Conservation (phyloP, 2,113 vertebrate species). For the Dissostichus mawsoni region DNA sequence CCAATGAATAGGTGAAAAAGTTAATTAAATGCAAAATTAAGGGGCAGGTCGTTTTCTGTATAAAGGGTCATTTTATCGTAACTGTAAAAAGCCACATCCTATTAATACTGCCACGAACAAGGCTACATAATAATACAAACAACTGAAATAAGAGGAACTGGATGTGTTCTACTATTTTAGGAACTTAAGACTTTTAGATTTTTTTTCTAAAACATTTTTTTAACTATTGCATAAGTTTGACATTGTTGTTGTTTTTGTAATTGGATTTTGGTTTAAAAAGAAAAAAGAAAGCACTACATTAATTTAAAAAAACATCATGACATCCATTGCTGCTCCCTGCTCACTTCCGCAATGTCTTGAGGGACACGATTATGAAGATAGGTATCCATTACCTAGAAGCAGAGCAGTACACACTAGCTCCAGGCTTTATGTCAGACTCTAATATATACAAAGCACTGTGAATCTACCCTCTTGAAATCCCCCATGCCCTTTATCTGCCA, state of each 20-base stretch:
- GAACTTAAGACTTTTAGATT: background rate
- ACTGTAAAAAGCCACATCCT: background rate
- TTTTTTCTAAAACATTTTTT: background rate
- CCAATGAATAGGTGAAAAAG: background rate
- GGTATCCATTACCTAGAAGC: slow-evolving; percentile 77
- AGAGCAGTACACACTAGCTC: slow-evolving; percentile 53
- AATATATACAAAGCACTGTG: slow-evolving; percentile 81
- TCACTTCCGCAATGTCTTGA: slow-evolving; percentile 21
- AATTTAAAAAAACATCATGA: background rate
- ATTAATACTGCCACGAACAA: slow-evolving; percentile 1
- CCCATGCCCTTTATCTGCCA: slow-evolving; percentile 84
- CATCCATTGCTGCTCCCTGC: slow-evolving; percentile 9
- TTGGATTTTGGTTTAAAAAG: background rate
- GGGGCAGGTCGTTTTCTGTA: background rate
- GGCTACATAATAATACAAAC: slow-evolving; percentile 2
- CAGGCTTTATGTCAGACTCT: slow-evolving; percentile 72
- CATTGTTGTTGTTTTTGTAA: background rate
- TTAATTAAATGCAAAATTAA: background rate
- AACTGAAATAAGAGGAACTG: background rate
- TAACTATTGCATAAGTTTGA: background rate
- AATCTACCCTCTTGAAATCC: slow-evolving; percentile 80
- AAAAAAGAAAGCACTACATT: background rate
- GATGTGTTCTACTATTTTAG: background rate
- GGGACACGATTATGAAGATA: slow-evolving; percentile 75
- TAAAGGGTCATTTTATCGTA: background rate